Conservation (phyloP, 1,140 invertebrate genomes). For the Zophobas atratus region DNA sequence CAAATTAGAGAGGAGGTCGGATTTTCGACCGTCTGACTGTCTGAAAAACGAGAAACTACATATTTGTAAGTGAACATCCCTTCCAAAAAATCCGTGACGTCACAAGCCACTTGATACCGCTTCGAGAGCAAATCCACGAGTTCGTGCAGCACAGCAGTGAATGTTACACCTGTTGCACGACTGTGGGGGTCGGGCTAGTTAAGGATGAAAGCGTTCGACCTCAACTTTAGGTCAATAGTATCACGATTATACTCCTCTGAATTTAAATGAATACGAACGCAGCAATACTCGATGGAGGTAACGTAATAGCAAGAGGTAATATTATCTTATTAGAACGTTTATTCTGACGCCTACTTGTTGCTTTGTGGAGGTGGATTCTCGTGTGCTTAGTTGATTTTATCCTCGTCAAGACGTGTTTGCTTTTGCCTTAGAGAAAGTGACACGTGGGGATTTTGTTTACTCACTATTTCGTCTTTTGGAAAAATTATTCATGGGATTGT, state of each 20-base stretch:
- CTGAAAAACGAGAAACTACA: too few species aligned
- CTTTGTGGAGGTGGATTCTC: not conserved
- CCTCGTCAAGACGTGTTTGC: not conserved
- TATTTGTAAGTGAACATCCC: too few species aligned
- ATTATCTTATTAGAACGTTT: slow-evolving; percentile 19
- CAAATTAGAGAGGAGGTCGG: too few species aligned
- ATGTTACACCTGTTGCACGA: slow-evolving; percentile 49
- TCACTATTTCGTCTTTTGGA: not conserved
- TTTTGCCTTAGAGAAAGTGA: not conserved
- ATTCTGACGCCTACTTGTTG: slow-evolving; percentile 32
- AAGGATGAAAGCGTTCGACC: slow-evolving; percentile 50
- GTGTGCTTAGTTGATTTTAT: not conserved
- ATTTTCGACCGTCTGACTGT: too few species aligned
- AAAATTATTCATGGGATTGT: not conserved
- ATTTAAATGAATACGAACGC: slow-evolving; percentile 38
- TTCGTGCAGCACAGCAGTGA: slow-evolving; percentile 16
- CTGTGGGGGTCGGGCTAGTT: slow-evolving; percentile 49
- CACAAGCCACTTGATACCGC: too few species aligned
- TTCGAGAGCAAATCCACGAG: too few species aligned
- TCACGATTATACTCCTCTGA: slow-evolving; percentile 45
- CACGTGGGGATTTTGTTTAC: not conserved
- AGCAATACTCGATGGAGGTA: not conserved
- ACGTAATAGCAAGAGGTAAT: not conserved
- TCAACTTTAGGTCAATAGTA: slow-evolving; percentile 48
- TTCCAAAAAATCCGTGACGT: too few species aligned